phyloP scores from a whole-genome alignment of 2,797 vertebrate genomes.

The Lepus oiostolus region DNA sequence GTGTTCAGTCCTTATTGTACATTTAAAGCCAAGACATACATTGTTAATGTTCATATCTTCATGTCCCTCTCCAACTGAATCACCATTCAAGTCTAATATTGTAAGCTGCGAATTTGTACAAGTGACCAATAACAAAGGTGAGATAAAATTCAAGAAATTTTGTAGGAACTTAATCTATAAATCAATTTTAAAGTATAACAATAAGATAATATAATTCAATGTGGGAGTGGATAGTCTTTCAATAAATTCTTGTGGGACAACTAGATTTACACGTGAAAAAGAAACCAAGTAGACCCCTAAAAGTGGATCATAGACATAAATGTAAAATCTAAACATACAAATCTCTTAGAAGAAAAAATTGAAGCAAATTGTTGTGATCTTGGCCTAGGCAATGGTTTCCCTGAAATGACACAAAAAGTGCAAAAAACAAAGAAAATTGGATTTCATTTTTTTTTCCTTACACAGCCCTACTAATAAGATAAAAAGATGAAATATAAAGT shows the following conservation, averaged over 20 bases:
- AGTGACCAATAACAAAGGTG: background rate
- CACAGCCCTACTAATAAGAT: background rate
- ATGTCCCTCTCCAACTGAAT: background rate
- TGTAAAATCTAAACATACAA: no score
- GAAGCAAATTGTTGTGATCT: no score
- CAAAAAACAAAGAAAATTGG: no score
- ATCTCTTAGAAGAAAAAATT: no score
- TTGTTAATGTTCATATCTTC: background rate
- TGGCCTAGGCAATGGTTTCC: no score
- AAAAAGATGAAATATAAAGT: background rate
- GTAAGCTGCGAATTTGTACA: background rate
- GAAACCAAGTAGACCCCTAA: background rate
- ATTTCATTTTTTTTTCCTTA: no score
- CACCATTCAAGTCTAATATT: background rate
- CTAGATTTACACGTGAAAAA: background rate
- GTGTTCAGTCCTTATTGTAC: background rate
- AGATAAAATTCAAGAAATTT: background rate
- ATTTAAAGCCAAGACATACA: background rate
- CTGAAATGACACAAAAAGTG: no score
- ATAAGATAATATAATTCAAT: background rate
- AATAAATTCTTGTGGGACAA: background rate
- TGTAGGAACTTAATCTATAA: background rate
- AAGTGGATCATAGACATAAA: no score
- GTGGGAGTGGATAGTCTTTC: background rate
- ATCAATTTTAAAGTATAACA: background rate